A percentile compares a stretch with the other conserved stretches of the same genome.
These are phyloP conservation scores for Meganola albula DNA, from an alignment of 2,888 invertebrate species.

Conservation along the genomic window DNA sequence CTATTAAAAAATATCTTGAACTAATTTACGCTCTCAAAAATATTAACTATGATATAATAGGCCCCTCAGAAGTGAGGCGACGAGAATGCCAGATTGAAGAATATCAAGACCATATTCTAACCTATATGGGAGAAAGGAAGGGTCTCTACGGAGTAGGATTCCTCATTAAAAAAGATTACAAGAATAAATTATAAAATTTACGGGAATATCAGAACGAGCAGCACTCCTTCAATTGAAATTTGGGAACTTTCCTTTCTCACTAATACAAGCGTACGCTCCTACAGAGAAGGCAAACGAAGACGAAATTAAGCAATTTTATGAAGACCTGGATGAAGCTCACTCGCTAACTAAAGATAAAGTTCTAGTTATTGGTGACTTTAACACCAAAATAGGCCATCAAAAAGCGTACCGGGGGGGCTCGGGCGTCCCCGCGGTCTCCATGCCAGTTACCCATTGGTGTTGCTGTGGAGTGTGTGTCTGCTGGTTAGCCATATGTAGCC, in stretches of 20 bases:
- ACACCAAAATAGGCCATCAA: no score
- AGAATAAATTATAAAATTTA: not conserved
- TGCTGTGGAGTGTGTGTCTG: no score
- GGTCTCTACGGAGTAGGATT: conserved; percentile 1
- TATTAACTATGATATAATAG: conserved; percentile 13
- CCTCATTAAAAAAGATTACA: not conserved
- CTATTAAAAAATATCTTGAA: conserved; percentile 6
- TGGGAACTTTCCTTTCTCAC: not conserved
- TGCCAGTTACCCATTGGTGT: no score
- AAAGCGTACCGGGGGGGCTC: no score
- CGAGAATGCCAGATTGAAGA: conserved; percentile 14
- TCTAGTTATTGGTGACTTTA: conserved; percentile 16
- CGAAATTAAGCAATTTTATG: conserved; percentile 15
- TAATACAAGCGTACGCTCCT: conserved; percentile 22
- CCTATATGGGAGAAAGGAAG: not conserved
- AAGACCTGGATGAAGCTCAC: conserved; percentile 9
- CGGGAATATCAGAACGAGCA: not conserved
- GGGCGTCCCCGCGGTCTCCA: no score
- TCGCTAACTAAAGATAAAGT: conserved; percentile 5
- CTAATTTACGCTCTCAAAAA: conserved; percentile 8
- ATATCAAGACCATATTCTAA: conserved; percentile 11
- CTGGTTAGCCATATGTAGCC: no score
- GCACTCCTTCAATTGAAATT: not conserved
- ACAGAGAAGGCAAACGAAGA: conserved; percentile 12
- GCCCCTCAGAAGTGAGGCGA: conserved; percentile 14